Percentiles rank a stretch among this genome's conserved stretches.
These are phyloP conservation scores for Melanophora roralis DNA, from an alignment of 2,888 invertebrate species.

Conservation along the genomic window DNA sequence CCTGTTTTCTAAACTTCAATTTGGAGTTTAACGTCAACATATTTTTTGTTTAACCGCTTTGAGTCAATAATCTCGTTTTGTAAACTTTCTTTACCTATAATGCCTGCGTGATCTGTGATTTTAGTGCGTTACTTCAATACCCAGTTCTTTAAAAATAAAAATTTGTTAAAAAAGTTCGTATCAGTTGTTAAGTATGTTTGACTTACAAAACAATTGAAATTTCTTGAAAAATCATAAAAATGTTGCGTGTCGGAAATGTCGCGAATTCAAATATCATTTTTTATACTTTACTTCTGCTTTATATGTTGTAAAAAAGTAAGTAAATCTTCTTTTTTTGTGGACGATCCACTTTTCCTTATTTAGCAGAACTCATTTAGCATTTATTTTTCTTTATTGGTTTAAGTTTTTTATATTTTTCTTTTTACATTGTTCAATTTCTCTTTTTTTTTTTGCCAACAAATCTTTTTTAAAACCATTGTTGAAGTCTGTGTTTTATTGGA, in stretches of 20 bases:
- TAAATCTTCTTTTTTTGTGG: conserved; percentile 17
- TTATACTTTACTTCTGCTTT: not conserved
- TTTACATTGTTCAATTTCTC: not conserved
- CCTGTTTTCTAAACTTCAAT: conserved; percentile 27
- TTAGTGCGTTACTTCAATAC: not conserved
- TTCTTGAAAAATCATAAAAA: conserved; percentile 51
- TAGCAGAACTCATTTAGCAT: conserved; percentile 24
- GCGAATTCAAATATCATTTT: conserved; percentile 37
- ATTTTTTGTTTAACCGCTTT: not conserved
- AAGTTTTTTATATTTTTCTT: not conserved
- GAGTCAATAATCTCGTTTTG: not conserved
- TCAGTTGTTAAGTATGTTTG: not conserved
- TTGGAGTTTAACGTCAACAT: conserved; percentile 25
- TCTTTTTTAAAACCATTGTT: conserved; percentile 22
- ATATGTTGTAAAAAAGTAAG: not conserved
- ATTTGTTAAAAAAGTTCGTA: not conserved
- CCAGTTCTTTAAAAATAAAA: not conserved
- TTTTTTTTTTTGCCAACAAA: conserved; percentile 6
- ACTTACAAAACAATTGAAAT: conserved; percentile 39
- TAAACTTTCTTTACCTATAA: conserved; percentile 21
- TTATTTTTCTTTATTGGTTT: not conserved
- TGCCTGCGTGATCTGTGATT: not conserved
- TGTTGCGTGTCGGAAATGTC: conserved; percentile 59
- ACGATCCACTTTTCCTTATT: conserved; percentile 51
- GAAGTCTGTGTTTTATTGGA: conserved; percentile 42